These are phyloP conservation scores for Mycetomoellerius zeteki DNA, from an alignment of 1,140 invertebrate species.

Conservation along the genomic window DNA sequence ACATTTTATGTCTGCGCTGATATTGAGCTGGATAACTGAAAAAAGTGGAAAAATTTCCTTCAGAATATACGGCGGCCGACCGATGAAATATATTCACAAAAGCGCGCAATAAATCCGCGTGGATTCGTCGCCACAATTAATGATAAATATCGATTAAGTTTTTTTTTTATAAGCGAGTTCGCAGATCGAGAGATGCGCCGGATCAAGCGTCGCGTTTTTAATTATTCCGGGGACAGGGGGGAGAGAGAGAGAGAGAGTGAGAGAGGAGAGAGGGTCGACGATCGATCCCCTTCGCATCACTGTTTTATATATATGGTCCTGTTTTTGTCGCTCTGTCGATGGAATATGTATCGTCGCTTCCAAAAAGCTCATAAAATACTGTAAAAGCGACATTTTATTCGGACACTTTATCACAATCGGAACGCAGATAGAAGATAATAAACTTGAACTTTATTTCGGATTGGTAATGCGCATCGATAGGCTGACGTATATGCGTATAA, in stretches of 20 bases:
- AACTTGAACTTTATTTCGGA: slow-evolving; percentile 36
- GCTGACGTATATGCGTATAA: background rate
- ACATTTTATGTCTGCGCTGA: slow-evolving; percentile 77
- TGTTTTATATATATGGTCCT: slow-evolving; percentile 44
- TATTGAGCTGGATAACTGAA: slow-evolving; percentile 76
- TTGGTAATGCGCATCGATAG: background rate
- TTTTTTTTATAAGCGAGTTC: slow-evolving; percentile 25
- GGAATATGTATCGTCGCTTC: slow-evolving; percentile 30
- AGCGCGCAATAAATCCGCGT: slow-evolving; percentile 65
- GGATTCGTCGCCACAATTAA: slow-evolving; percentile 68
- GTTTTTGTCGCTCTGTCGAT: slow-evolving; percentile 42
- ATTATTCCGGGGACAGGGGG: slow-evolving; percentile 17
- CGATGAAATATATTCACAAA: slow-evolving; percentile 68
- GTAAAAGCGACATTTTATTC: slow-evolving; percentile 36
- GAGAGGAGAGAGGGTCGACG: background rate
- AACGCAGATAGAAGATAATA: slow-evolving; percentile 24
- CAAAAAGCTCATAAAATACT: slow-evolving; percentile 42
- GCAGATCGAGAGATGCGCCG: background rate
- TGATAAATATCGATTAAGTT: slow-evolving; percentile 67
- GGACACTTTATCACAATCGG: slow-evolving; percentile 6
- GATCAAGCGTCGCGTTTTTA: slow-evolving; percentile 32
- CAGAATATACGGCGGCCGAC: slow-evolving; percentile 66
- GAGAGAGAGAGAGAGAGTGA: no score
- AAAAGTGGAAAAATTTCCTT: slow-evolving; percentile 70
- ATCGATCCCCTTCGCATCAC: slow-evolving; percentile 38